Percentiles rank a stretch among this genome's conserved stretches.
Evolutionary conservation across 2,797 vertebrate species (phyloP).

Genomic region (Onychomys arenicola): DNA sequence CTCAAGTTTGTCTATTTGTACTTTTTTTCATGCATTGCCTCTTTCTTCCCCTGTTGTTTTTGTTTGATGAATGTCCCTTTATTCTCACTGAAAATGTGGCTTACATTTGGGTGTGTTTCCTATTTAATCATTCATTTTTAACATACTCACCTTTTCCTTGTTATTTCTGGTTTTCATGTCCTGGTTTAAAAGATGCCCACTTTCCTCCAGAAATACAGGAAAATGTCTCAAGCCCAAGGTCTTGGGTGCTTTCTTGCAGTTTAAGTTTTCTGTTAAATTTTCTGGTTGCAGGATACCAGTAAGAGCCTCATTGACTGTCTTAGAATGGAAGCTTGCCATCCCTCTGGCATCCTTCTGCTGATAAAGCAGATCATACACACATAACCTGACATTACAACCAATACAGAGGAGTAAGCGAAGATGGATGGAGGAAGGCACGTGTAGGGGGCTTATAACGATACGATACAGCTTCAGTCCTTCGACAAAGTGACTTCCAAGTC

Average conservation of each 20-base stretch:
- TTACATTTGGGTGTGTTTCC: background rate
- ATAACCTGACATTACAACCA: slow-evolving; percentile 6
- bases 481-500: background rate
- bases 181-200: background rate
- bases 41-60: background rate
- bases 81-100: background rate
- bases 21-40: background rate
- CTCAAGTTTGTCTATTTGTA: background rate
- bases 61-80: background rate
- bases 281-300: background rate
- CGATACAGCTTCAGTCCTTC: background rate
- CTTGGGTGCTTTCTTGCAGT: background rate
- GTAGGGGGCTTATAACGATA: background rate
- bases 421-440: fast-evolving
- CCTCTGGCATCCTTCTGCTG: slow-evolving; percentile 20
- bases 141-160: background rate
- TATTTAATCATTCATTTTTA: background rate
- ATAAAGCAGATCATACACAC: background rate
- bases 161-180: slow-evolving; percentile 30
- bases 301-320: background rate
- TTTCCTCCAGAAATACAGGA: background rate
- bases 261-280: background rate
- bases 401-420: background rate
- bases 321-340: background rate
- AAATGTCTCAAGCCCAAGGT: background rate